Base-by-base conservation (phyloP, 2,888 invertebrate species). In the Xestia c-nigrum region DNA sequence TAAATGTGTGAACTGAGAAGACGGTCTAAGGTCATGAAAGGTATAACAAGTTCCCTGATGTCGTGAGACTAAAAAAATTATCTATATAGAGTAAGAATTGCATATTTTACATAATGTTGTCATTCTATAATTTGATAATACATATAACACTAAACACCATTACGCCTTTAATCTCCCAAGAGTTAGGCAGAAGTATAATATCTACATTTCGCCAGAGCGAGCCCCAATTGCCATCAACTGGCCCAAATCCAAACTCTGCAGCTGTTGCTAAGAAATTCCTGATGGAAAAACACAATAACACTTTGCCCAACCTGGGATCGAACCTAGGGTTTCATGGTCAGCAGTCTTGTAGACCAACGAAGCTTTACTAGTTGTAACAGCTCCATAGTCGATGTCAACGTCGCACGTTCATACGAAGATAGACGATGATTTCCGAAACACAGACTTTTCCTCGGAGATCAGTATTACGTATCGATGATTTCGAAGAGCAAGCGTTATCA, bases 1-100 rank as follows among this genome's bases (percentile, higher is more conserved):
- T 67, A 43, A 40, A 21, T 64, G 59, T 59, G 67, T 61, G 70
- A 73, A 73, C 52, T 64, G 40, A 52, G 70, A 16, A 46, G 24
- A 50, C n/a, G 14, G 43, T 2, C 24, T 14, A 16, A 52, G 59
- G 21, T 47, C 21, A 38, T 43, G 21, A 19, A 47, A 31, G 31
- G n/a, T 21, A 12, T 31, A 9, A 57, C 10, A 19, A 31, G 21
- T 14, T 24, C 40, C 0, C 3, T 10, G 24, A 16, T 9, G 19
- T 43, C 12, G 12, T 43, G n/a, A n/a, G 19, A 6, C 46, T 16
- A 2, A 38, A 38, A 40, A 59, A 31, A 59, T 16, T 5, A 24
- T 24, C 16, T 31, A 31, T 6, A 3, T 31, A 57, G 24, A 24
- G 14, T 14, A n/a, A 7, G 55, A 10, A n/a, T n/a, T n/a, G n/a